These are phyloP conservation scores for Campoplex capitator DNA, from an alignment of 2,888 invertebrate species.

Conservation along the genomic window DNA sequence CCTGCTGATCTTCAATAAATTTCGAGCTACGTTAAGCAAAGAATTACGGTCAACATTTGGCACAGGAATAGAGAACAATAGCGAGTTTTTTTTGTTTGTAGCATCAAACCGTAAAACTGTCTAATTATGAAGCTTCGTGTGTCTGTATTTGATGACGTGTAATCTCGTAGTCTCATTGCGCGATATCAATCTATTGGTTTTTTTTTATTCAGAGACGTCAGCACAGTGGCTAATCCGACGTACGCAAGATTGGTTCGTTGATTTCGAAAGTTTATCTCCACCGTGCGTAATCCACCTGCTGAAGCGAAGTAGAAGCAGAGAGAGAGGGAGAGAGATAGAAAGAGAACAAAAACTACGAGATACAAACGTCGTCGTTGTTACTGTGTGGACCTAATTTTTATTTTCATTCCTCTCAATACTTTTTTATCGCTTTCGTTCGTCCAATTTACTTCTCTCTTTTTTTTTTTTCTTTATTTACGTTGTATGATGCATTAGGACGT, in stretches of 20 bases:
- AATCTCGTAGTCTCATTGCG: neutral
- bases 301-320: neutral
- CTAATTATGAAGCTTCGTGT: neutral
- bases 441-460: neutral
- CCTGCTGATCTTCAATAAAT: conserved; percentile 12
- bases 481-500: conserved; percentile 58
- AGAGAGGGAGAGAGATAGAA: conserved; percentile 7
- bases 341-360: conserved; percentile 16
- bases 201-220: conserved; percentile 24
- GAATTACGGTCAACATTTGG: neutral
- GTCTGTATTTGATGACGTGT: neutral
- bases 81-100: conserved; percentile 25
- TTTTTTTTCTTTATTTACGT: conserved; percentile 45
- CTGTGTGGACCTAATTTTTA: conserved; percentile 25
- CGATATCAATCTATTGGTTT: conserved; percentile 18
- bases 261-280: conserved; percentile 58
- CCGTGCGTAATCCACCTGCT: conserved; percentile 46
- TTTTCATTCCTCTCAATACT: conserved; percentile 18
- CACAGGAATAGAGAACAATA: conserved; percentile 13
- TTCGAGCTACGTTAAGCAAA: conserved; percentile 18
- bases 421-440: conserved; percentile 14
- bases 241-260: conserved; percentile 15
- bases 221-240: neutral
- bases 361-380: conserved; percentile 22
- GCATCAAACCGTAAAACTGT: conserved; percentile 2